Evolutionary conservation across 2,888 invertebrate genomes (phyloP), one percentile per base, ranked within the genome.

Genomic region (Psylliodes chrysocephalus): DNA sequence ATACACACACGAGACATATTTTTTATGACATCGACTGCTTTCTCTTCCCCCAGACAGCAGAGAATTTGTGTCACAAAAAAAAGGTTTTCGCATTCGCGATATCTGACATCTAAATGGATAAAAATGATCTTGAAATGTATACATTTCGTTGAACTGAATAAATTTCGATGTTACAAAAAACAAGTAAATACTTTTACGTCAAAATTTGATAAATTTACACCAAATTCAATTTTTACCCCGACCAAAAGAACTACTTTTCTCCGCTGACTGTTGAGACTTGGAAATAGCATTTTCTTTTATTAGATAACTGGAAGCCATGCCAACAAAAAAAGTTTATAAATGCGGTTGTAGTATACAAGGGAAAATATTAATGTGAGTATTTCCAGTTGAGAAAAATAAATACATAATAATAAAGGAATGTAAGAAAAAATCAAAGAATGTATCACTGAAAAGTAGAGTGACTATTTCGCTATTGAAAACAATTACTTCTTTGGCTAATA

Each of bases 121-220:
- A 49, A 49, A 49, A 49, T 49, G 49, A 49, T 30, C 12, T 12
- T 6, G 22, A 14, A 22, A 46, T 46, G 46, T 46, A 22, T 46
- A 49, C n/a, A 6, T 12, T 22, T 28, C 19, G 17, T 17, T 14
- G 10, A 1, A 42, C 8, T 42, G 42, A 42, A 42, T 42, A 42
- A 42, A 35, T 35, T 35, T 35, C 10, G 18, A 18, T 8, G 10
- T 42, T 4, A 42, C 18, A 42, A 42, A 46, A 46, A 46, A 49
- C 49, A 49, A 49, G 49, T 49, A 49, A 49, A 49, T 28, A 49
- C 49, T 49, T 30, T 49, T 30, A 49, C 14, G 49, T 28, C 49
- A 49, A 49, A 49, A 49, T 49, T 49, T 30, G 49, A 49, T 49
- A 25, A 12, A 49, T 28, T 49, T 15, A 28, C 6, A 14, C 8